Evolutionary conservation across 2,797 vertebrate species (phyloP).

Genomic region (Siniperca undulata): DNA sequence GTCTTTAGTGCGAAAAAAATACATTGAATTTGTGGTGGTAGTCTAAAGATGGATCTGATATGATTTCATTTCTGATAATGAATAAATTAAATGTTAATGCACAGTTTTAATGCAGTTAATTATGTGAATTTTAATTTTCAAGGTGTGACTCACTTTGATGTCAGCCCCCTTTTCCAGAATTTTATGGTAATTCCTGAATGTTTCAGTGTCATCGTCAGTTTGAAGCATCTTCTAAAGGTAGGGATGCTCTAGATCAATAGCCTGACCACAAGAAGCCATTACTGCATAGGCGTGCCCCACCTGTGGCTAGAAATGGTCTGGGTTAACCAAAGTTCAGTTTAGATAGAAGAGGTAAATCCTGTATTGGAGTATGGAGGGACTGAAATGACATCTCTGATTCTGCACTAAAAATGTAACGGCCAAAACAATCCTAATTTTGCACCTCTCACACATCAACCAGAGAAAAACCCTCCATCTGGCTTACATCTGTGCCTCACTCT

Average conservation of each 20-base stretch:
- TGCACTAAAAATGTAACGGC: conserved; percentile 14
- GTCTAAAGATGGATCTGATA: background rate
- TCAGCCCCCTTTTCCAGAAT: background rate
- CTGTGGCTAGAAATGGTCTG: conserved; percentile 32
- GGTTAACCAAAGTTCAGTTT: conserved; percentile 34
- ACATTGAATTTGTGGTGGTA: background rate
- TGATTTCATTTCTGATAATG: background rate
- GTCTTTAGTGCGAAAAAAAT: background rate
- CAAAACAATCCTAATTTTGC: conserved; percentile 36
- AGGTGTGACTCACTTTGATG: background rate
- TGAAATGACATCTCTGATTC: conserved; percentile 26
- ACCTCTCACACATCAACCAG: conserved; percentile 30
- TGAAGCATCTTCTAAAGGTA: conserved; percentile 25
- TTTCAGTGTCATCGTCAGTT: background rate
- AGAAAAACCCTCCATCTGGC: conserved; percentile 23
- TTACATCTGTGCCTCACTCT: conserved; percentile 37
- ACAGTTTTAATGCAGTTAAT: background rate
- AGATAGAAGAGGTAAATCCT: conserved; percentile 48
- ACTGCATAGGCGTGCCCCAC: conserved; percentile 10
- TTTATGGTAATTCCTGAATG: background rate
- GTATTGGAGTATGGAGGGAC: conserved; percentile 8
- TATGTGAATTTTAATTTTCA: background rate
- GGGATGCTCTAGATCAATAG: conserved; percentile 42
- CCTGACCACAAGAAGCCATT: conserved; percentile 59
- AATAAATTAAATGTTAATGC: background rate